phyloP scores from a whole-genome alignment of 2,888 invertebrate species.

The Danaus chrysippus region DNA sequence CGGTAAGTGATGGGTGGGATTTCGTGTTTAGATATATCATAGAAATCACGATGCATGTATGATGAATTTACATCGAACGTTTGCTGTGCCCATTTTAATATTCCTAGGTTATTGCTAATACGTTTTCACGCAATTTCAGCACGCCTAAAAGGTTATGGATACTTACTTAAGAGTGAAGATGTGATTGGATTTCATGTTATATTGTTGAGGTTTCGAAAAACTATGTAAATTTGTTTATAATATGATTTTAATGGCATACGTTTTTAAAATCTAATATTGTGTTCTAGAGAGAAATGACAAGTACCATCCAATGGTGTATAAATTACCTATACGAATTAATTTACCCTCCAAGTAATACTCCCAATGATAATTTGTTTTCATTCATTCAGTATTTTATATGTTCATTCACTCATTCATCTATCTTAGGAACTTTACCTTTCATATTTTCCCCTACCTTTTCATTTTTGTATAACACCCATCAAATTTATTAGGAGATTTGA shows the following conservation, averaged over 20 bases:
- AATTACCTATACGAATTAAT: conserved; percentile 47
- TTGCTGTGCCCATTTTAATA: conserved; percentile 10
- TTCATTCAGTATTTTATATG: conserved; percentile 27
- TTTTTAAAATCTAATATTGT: conserved; percentile 17
- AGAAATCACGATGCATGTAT: conserved; percentile 17
- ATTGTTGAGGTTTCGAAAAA: neutral
- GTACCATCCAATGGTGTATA: conserved; percentile 49
- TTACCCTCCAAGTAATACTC: conserved; percentile 37
- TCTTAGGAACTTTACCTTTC: too few species aligned
- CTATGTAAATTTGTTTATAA: neutral
- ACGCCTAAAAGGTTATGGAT: neutral
- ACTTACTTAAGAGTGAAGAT: neutral
- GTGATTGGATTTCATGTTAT: neutral
- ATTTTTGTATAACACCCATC: too few species aligned
- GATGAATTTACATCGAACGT: conserved; percentile 10
- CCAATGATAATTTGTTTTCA: conserved; percentile 51
- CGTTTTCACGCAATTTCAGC: conserved; percentile 8
- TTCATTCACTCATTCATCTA: neutral
- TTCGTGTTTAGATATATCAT: conserved; percentile 20
- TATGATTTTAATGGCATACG: neutral
- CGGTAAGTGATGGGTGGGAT: conserved; percentile 53
- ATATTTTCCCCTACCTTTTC: too few species aligned
- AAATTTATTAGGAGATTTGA: too few species aligned
- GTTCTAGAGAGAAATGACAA: conserved; percentile 47
- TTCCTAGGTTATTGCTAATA: conserved; percentile 1